These are phyloP conservation scores for Mastomys natalensis DNA, from an alignment of 2,113 vertebrate genomes.

Conservation along the genomic window DNA sequence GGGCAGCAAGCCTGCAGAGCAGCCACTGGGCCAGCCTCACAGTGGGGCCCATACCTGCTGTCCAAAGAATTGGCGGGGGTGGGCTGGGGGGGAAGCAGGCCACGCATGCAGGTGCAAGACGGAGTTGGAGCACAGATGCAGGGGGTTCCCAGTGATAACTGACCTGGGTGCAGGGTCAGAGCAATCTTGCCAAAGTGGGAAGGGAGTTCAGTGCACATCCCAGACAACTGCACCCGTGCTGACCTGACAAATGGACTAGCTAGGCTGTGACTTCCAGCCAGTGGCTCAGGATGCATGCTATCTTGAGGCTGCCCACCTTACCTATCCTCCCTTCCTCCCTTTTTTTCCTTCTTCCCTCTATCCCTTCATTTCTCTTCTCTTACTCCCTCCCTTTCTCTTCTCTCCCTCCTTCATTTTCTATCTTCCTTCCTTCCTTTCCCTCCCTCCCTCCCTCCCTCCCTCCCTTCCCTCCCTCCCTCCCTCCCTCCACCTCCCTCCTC, in stretches of 20 bases:
- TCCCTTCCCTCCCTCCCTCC: too few relatives aligned
- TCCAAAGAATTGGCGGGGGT: constrained; percentile 29
- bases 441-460: too few relatives aligned
- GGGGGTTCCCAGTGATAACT: constrained; percentile 69
- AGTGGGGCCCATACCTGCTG: constrained; percentile 66
- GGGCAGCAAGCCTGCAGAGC: constrained; percentile 81
- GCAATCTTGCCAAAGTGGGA: constrained; percentile 69
- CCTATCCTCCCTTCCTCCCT: not conserved
- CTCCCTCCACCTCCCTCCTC: too few relatives aligned
- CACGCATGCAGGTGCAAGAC: constrained; percentile 78
- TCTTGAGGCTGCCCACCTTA: not conserved
- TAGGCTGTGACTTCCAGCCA: constrained; percentile 20
- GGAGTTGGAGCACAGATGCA: constrained; percentile 62
- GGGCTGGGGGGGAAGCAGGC: constrained; percentile 37
- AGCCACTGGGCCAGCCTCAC: constrained; percentile 82
- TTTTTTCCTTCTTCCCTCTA: too few relatives aligned
- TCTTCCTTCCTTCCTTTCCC: not conserved
- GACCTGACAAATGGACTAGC: not conserved
- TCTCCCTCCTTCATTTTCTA: not conserved
- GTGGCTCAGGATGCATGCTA: constrained; percentile 8
- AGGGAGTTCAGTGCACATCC: constrained; percentile 62
- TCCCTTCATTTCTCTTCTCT: too few relatives aligned
- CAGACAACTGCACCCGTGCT: constrained; percentile 57
- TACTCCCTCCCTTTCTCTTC: too few relatives aligned
- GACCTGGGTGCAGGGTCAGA: constrained; percentile 70